A percentile compares a stretch with the other conserved stretches of the same genome.
Evolutionary conservation across 1,140 invertebrate genomes (phyloP).

Genomic region (Planococcus citri): DNA sequence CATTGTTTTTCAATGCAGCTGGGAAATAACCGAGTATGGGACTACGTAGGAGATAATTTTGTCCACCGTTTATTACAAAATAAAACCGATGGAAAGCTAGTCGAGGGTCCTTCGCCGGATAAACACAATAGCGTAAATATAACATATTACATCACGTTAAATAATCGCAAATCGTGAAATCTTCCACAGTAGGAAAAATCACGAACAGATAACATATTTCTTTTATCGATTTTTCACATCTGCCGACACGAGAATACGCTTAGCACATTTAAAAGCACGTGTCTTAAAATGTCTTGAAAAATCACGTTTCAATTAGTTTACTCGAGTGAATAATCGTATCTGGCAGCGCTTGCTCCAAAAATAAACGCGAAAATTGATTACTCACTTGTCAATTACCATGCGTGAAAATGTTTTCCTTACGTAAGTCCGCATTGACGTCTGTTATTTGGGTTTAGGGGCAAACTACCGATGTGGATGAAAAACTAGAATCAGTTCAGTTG

Average conservation of each 20-base stretch:
- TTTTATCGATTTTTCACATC: too few species aligned
- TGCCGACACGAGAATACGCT: too few species aligned
- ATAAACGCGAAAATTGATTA: too few species aligned
- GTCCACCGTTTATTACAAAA: slow-evolving; percentile 93
- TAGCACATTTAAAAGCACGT: too few species aligned
- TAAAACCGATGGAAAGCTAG: slow-evolving; percentile 94
- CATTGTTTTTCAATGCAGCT: slow-evolving; percentile 96
- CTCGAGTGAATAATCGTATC: background rate
- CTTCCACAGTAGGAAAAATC: too few species aligned
- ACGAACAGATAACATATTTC: too few species aligned
- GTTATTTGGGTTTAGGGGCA: background rate
- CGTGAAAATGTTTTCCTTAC: too few species aligned
- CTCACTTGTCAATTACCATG: too few species aligned
- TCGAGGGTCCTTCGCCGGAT: slow-evolving; percentile 50
- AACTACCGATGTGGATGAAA: slow-evolving; percentile 53
- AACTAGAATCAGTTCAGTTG: slow-evolving; percentile 81
- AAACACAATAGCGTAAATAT: slow-evolving; percentile 25
- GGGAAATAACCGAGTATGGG: slow-evolving; percentile 94
- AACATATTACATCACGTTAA: background rate
- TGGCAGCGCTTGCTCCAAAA: too few species aligned
- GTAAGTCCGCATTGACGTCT: too few species aligned
- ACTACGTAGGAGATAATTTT: slow-evolving; percentile 92
- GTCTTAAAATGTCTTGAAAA: background rate
- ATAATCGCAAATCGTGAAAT: too few species aligned
- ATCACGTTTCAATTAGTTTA: background rate